These are phyloP conservation scores for Plodia interpunctella DNA, from an alignment of 1,140 invertebrate species.

Conservation along the genomic window DNA sequence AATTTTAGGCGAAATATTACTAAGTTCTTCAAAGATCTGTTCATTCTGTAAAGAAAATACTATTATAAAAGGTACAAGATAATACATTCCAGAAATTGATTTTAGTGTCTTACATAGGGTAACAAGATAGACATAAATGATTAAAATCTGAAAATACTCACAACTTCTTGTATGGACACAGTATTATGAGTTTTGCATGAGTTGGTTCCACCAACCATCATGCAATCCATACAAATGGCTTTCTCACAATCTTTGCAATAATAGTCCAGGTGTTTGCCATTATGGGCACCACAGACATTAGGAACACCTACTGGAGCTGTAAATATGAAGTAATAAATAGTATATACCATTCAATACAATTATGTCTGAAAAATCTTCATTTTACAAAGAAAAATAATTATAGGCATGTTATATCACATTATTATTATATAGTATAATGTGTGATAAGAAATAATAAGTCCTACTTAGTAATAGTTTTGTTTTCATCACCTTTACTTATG, in stretches of 20 bases:
- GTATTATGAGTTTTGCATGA: conserved; percentile 65
- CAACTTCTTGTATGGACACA: conserved; percentile 51
- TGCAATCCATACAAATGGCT: conserved; percentile 62
- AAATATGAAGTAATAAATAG: conserved; percentile 15
- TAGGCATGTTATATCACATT: too few relatives aligned
- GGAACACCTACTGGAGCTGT: conserved; percentile 30
- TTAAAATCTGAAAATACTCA: conserved; percentile 27
- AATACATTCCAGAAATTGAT: too few relatives aligned
- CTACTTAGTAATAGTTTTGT: not conserved
- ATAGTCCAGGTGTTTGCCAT: conserved; percentile 53
- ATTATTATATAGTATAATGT: too few relatives aligned
- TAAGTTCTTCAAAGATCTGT: conserved; percentile 39
- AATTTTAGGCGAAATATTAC: conserved; percentile 45
- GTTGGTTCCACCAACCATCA: conserved; percentile 45
- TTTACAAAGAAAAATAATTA: too few relatives aligned
- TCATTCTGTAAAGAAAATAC: conserved; percentile 49
- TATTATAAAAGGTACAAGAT: not conserved
- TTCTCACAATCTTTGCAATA: conserved; percentile 63
- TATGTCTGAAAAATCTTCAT: too few relatives aligned
- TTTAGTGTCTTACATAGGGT: too few relatives aligned
- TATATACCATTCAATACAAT: too few relatives aligned
- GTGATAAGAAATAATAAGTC: too few relatives aligned
- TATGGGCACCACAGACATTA: conserved; percentile 47
- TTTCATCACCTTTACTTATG: too few relatives aligned
- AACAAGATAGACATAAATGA: not conserved